Base-by-base conservation (phyloP, 2,888 invertebrate species). In the Melolontha melolontha region DNA sequence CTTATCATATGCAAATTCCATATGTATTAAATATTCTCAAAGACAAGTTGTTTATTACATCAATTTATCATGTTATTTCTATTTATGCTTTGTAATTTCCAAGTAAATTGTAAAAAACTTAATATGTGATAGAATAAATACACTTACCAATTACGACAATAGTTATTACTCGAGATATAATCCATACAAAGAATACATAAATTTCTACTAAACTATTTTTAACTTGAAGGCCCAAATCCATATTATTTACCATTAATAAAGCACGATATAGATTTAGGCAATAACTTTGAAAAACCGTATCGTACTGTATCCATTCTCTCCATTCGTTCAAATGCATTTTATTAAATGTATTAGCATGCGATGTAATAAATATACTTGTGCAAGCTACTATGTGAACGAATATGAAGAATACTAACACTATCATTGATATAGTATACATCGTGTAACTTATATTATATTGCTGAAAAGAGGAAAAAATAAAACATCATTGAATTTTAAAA, bases 101-200 rank as follows among this genome's bases (percentile, higher is more conserved):
- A n/a, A n/a, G n/a, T n/a, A n/a, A n/a, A n/a, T n/a, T n/a, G n/a
- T n/a, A n/a, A n/a, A n/a, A n/a, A n/a, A n/a, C n/a, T n/a, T 22
- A 22, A 22, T 22, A 22, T 22, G 2, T 22, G 4, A 2, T 22
- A 22, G 4, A 22, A n/a, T 8, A 1, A 8, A 14, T 2, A 17
- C 12, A 55, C 64, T 67, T 73, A 75, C 78, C 76, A 66, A 77
- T 71, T 40, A 75, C 74, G 55, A 73, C 74, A 29, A 77, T 75
- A 29, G 73, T 72, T 40, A 77, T 72, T 16, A 75, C 63, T 71
- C 73, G 76, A 5, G 77, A 76, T 22, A 76, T 71, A 29, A 75
- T 72, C 78, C 79, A 74, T 68, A 81, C 81, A 75, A 69, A 51
- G 65, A 75, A 74, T 42, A 79, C 71, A 5, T 77, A 42, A 12